Evolutionary conservation across 1,140 invertebrate species (phyloP).

Genomic region (Nephotettix cincticeps): DNA sequence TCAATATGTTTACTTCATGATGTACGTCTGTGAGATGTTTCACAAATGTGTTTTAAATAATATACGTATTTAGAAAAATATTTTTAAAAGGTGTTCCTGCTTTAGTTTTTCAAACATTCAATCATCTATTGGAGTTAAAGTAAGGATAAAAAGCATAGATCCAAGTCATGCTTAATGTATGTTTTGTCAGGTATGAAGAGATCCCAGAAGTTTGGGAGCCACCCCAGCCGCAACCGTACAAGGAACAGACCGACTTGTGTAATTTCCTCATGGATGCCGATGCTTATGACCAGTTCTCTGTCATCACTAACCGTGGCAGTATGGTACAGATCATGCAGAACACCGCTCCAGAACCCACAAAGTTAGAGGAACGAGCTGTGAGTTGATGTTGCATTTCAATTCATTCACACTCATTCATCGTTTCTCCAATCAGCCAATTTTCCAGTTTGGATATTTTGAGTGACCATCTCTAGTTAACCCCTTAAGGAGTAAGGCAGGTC

Average conservation of each 20-base stretch:
- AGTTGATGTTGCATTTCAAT: conserved; percentile 39
- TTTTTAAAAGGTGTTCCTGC: too few species aligned
- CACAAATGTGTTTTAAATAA: too few species aligned
- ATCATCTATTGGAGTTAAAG: too few species aligned
- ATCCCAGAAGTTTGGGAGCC: conserved; percentile 92
- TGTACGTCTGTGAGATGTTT: too few species aligned
- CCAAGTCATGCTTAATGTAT: too few species aligned
- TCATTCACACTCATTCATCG: background rate
- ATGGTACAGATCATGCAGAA: conserved; percentile 86
- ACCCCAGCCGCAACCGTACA: conserved; percentile 83
- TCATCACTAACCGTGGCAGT: conserved; percentile 76
- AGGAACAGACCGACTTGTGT: conserved; percentile 84
- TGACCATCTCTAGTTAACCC: too few species aligned
- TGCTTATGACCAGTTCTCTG: conserved; percentile 93
- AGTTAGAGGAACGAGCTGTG: conserved; percentile 82
- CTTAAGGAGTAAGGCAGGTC: too few species aligned
- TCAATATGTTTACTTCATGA: too few species aligned
- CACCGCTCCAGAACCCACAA: conserved; percentile 79
- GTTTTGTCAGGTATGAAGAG: conserved; percentile 84
- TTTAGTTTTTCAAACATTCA: too few species aligned
- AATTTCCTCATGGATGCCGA: conserved; percentile 91
- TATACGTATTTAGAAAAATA: too few species aligned
- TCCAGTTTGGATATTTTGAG: too few species aligned
- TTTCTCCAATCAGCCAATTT: background rate
- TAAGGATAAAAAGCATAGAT: too few species aligned